Evolutionary conservation across 2,113 vertebrate genomes (phyloP).

Genomic region (Lagopus muta): DNA sequence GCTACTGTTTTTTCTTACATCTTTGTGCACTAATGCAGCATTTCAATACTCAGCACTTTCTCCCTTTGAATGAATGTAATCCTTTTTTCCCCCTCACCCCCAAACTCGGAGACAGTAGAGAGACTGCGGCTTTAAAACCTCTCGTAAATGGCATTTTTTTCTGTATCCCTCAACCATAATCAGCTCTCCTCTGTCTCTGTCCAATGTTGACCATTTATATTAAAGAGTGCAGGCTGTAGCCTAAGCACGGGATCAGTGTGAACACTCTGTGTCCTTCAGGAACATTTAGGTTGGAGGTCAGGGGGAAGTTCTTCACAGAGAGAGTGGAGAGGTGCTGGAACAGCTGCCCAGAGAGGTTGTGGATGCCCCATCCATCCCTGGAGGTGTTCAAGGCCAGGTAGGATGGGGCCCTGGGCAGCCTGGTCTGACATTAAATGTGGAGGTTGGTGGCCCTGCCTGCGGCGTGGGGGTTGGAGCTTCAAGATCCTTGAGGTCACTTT

Average conservation of each 20-base stretch:
- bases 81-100: not conserved
- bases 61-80: not conserved
- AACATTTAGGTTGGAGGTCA: too few relatives aligned
- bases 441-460: too few relatives aligned
- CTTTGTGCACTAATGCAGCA: not conserved
- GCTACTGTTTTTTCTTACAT: not conserved
- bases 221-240: not conserved
- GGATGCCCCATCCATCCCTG: too few relatives aligned
- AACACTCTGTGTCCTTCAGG: not conserved
- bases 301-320: too few relatives aligned
- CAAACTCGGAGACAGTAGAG: not conserved
- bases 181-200: not conserved
- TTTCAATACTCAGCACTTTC: not conserved
- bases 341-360: too few relatives aligned
- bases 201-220: not conserved
- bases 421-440: too few relatives aligned
- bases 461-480: too few relatives aligned
- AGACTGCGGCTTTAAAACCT: not conserved
- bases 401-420: too few relatives aligned
- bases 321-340: too few relatives aligned
- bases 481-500: too few relatives aligned
- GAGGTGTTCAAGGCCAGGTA: too few relatives aligned
- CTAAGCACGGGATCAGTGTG: fast-evolving
- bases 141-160: not conserved
- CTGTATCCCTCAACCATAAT: not conserved